phyloP scores from a whole-genome alignment of 1,140 invertebrate genomes.

The Luehdorfia chinensis region DNA sequence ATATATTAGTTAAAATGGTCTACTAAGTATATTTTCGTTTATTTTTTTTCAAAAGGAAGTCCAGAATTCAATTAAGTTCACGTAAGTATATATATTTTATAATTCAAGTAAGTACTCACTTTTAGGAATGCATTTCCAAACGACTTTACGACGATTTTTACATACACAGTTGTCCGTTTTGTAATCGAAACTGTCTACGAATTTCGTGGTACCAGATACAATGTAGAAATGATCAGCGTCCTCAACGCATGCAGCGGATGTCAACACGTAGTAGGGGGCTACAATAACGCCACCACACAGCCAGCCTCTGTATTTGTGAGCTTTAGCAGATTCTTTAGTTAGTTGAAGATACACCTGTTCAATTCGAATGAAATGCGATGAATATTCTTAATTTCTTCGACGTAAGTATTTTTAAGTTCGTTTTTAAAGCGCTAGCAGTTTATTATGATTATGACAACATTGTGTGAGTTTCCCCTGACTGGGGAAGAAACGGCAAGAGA shows the following conservation, averaged over 20 bases:
- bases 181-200: constrained; percentile 62
- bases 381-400: not conserved
- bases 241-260: constrained; percentile 66
- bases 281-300: constrained; percentile 65
- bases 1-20: not conserved
- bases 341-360: constrained; percentile 64
- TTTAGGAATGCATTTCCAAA: constrained; percentile 71
- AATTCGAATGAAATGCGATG: not conserved
- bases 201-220: constrained; percentile 63
- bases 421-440: no score
- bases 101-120: constrained; percentile 61
- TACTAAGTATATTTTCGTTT: not conserved
- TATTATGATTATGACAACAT: no score
- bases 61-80: no score
- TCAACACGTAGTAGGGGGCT: constrained; percentile 48
- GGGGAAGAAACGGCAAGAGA: no score
- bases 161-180: constrained; percentile 59
- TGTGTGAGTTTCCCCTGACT: no score
- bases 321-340: constrained; percentile 64
- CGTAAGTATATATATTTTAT: no score
- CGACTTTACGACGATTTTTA: constrained; percentile 56
- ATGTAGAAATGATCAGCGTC: constrained; percentile 67
- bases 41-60: no score
- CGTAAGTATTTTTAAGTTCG: not conserved
- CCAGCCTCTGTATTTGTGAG: constrained; percentile 63